Evolutionary conservation across 2,113 vertebrate genomes (phyloP).

Genomic region (Entosphenus tridentatus): DNA sequence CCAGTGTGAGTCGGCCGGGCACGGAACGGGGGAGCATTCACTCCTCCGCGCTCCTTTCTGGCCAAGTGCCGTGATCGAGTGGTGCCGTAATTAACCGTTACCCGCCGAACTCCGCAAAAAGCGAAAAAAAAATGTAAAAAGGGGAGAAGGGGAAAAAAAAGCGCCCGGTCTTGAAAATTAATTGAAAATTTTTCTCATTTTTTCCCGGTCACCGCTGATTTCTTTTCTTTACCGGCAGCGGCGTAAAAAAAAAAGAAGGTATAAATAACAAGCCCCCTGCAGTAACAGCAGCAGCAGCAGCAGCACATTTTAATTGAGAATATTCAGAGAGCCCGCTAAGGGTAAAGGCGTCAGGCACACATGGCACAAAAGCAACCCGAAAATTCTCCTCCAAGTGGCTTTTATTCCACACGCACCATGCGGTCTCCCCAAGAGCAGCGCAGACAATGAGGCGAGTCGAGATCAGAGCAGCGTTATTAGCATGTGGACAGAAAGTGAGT

Average conservation of each 20-base stretch:
- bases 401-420: slow-evolving; percentile 5
- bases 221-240: not conserved
- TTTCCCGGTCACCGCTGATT: not conserved
- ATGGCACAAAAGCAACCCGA: slow-evolving; percentile 1
- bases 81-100: slow-evolving; percentile 2
- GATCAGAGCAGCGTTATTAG: slow-evolving; percentile 6
- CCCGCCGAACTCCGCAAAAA: not conserved
- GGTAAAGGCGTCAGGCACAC: slow-evolving; percentile 1
- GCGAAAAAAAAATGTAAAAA: no score
- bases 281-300: not conserved
- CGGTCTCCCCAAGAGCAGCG: not conserved
- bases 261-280: not conserved
- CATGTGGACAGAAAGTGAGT: slow-evolving; percentile 4
- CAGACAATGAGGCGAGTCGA: slow-evolving; percentile 1
- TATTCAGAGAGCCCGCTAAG: slow-evolving; percentile 3
- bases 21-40: no score
- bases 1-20: no score
- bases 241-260: not conserved
- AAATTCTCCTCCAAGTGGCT: slow-evolving; percentile 4
- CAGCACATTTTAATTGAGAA: slow-evolving; percentile 5
- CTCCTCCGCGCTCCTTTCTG: not conserved
- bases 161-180: not conserved
- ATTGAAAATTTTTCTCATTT: not conserved
- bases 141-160: not conserved
- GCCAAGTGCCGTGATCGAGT: slow-evolving; percentile 2